Percentiles rank a stretch among this genome's conserved stretches.
phyloP scores from a whole-genome alignment of 2,797 vertebrate species.

The Schizopygopsis pylzovi region DNA sequence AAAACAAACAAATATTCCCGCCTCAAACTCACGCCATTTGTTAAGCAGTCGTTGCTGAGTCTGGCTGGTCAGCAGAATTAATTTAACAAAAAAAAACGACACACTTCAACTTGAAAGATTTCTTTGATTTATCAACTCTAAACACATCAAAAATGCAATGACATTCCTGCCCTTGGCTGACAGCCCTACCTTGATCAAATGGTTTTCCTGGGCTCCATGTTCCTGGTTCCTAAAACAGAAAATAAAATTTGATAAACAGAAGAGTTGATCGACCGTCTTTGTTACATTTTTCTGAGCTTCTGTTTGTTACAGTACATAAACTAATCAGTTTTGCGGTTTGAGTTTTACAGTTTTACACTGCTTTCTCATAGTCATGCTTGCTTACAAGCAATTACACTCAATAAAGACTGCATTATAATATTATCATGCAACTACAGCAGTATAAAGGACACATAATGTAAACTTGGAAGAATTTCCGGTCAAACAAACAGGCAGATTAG shows the following conservation, averaged over 20 bases:
- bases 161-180: not conserved
- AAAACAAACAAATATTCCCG: not conserved
- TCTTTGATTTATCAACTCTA: not conserved
- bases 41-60: constrained; percentile 8
- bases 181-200: constrained; percentile 90
- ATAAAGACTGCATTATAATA: not conserved
- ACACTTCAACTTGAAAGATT: not conserved
- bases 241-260: constrained; percentile 70
- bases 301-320: not conserved
- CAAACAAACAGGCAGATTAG: too few species aligned
- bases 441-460: not conserved
- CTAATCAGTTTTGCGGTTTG: not conserved
- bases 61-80: not conserved
- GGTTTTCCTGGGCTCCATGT: constrained; percentile 92
- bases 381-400: not conserved
- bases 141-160: not conserved
- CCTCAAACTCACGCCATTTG: constrained; percentile 1
- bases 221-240: constrained; percentile 84
- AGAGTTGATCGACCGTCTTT: constrained; percentile 22
- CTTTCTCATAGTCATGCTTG: not conserved
- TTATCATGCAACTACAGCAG: constrained; percentile 2
- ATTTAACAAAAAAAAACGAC: not conserved
- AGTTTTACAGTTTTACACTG: not conserved
- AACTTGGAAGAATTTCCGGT: not conserved
- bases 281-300: constrained; percentile 10